Evolutionary conservation across 2,113 vertebrate species (phyloP).

Genomic region (Poicephalus gulielmi): DNA sequence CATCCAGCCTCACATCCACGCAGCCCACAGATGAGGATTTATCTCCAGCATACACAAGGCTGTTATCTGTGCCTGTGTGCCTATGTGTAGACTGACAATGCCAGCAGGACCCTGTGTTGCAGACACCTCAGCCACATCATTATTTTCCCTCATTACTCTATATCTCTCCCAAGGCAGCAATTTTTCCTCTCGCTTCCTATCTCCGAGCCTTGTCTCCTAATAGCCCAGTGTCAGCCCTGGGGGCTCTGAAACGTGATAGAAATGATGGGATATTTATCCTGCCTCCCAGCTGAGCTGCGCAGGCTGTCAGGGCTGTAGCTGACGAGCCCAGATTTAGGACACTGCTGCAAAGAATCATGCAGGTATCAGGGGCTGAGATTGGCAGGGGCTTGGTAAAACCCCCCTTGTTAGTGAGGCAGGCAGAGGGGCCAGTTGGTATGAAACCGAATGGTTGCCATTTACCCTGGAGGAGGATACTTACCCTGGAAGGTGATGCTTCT

Average conservation of each 20-base stretch:
- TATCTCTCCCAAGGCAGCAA: neutral
- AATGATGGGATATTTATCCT: neutral
- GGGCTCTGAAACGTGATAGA: neutral
- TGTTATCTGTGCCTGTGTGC: neutral
- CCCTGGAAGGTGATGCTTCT: neutral
- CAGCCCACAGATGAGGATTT: neutral
- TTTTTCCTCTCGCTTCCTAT: neutral
- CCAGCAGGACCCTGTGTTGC: neutral
- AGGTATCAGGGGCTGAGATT: neutral
- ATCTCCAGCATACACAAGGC: neutral
- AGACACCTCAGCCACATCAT: neutral
- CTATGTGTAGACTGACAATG: neutral
- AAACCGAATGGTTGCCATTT: neutral
- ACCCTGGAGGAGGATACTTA: neutral
- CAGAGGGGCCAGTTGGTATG: neutral
- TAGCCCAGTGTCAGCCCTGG: neutral
- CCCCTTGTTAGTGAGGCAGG: neutral
- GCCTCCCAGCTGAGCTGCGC: neutral
- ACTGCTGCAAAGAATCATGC: neutral
- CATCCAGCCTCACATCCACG: neutral
- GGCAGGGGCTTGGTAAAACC: neutral
- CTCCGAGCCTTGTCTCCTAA: neutral
- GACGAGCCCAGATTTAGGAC: neutral
- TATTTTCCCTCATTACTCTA: neutral
- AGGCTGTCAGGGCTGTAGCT: neutral